phyloP scores from a whole-genome alignment of 35 echinoderm and acorn worm genomes.

The Ptychodera flava region DNA sequence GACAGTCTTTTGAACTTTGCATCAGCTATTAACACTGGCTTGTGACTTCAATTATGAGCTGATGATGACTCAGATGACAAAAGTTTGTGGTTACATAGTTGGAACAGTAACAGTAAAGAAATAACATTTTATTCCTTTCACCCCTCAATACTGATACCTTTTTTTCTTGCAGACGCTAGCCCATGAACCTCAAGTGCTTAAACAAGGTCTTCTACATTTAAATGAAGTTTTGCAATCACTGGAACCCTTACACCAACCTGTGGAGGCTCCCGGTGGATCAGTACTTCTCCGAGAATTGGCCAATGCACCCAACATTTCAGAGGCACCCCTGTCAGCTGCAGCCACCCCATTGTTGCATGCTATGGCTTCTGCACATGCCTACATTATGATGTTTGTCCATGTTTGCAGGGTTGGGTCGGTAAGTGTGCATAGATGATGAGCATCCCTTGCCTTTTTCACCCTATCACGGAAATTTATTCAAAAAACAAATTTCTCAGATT shows the following conservation, averaged over 20 bases:
- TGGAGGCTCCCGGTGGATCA: constrained; percentile 81
- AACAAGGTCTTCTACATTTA: constrained; percentile 75
- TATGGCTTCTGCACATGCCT: constrained; percentile 85
- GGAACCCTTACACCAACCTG: constrained; percentile 80
- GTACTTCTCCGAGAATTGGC: constrained; percentile 82
- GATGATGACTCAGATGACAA: no score
- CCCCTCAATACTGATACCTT: no score
- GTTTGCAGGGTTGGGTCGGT: constrained; percentile 97
- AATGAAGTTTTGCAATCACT: constrained; percentile 68
- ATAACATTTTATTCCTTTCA: no score
- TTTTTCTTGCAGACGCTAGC: constrained; percentile 67
- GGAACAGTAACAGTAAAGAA: no score
- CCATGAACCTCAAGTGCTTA: constrained; percentile 68
- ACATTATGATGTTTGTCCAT: constrained; percentile 94
- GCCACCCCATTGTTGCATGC: constrained; percentile 82
- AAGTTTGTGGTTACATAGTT: no score
- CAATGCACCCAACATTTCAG: constrained; percentile 65
- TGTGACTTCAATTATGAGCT: no score
- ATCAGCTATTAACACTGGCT: no score
- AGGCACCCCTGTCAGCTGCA: constrained; percentile 66
- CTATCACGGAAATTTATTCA: no score
- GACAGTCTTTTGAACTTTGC: no score
- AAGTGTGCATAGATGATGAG: constrained; percentile 7
- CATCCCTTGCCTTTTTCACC: neutral
- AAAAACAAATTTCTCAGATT: no score